Evolutionary conservation across 1,140 invertebrate species (phyloP), one percentile per base, ranked within the genome.

Genomic region (Carposina sasakii): DNA sequence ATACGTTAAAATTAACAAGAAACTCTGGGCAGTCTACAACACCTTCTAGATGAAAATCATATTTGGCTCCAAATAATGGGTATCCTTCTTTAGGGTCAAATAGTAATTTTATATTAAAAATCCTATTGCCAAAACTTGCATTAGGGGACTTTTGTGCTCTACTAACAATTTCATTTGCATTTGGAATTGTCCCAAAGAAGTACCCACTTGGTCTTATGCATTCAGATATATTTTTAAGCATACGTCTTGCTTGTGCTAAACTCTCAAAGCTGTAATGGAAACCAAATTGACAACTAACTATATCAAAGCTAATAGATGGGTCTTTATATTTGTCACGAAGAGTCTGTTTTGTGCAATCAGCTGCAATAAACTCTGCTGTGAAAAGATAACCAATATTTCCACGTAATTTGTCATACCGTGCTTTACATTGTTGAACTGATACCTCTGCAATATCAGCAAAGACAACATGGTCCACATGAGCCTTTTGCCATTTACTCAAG

Each of bases 21-120:
- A 99, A 99, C 79, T 99, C 98, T 19, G 98, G 98, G 86, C 98
- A 99, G 77, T 99, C 91, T 0, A 99, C 98, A 12, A 98, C 96
- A 31, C 94, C 96, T 72, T 99, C 96, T 41, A 99, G 83, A 71
- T 96, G 90, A 77, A 99, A 99, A 81, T 97, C 91, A 86, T 99
- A 99, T 81, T 97, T 96, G 23, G 94, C 96, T 31, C 98, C 98
- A 89, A 99, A 99, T 10, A 99, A 75, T 3, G 95, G 94, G 60
- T 91, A 89, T 9, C 90, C 88, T 31, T 90, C 86, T 57, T 90
- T 86, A 20, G 88, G 86, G 62, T 94, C 89, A 72, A 91, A 90
- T 22, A 91, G 86, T 72, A 97, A 94, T 55, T 92, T 90, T 13
- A 99, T 91, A 49, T 85, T 90, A 72, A 92, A 98, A 23, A 98